Base-by-base conservation (phyloP, 2,888 invertebrate genomes). In the Chymomyza fuscimana region DNA sequence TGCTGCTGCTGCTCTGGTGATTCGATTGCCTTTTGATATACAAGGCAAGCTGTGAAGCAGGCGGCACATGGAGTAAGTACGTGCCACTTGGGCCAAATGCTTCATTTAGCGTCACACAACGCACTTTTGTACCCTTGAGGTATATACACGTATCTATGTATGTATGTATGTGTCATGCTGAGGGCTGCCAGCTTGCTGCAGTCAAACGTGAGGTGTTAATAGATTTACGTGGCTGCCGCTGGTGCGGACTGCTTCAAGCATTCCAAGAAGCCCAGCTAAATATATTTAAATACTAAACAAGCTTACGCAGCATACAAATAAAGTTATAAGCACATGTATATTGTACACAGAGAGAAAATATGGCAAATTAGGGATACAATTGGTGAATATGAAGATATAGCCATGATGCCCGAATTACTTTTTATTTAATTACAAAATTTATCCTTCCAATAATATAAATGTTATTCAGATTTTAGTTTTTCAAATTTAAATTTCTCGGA, bases 1-100 rank as follows among this genome's bases (percentile, higher is more conserved):
- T 46, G 40, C 12, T 46, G 40, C 12, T 46, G 40, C 40, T 46
- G 40, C 40, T 46, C 40, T 46, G 40, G 12, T 46, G 12, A 19
- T 25, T 78, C 87, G 87, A 83, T 86, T 86, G 87, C 73, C 87
- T 82, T 83, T 88, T 83, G 88, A 84, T 88, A 88, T 84, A 46
- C 40, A 4, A 46, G 85, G 85, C 72, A 64, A 36, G 32, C 36
- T 22, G 16, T 19, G 54, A 16, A 54, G 22, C 19, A 19, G 54
- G 16, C 22, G 54, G 19, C 54, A 54, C 54, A 16, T n/a, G 22
- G 54, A 9, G 19, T 54, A 12, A 58, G 29, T 19, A 19, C 25
- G 58, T 25, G 58, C 58, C 76, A 64, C 76, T 87, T 77, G 59
- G 72, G 72, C 74, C 80, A 71, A 88, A 77, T 79, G 82, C 65